Percentiles rank a stretch among this genome's conserved stretches.
Conservation (phyloP, 2,888 invertebrate genomes). For the Abrostola triplasia region DNA sequence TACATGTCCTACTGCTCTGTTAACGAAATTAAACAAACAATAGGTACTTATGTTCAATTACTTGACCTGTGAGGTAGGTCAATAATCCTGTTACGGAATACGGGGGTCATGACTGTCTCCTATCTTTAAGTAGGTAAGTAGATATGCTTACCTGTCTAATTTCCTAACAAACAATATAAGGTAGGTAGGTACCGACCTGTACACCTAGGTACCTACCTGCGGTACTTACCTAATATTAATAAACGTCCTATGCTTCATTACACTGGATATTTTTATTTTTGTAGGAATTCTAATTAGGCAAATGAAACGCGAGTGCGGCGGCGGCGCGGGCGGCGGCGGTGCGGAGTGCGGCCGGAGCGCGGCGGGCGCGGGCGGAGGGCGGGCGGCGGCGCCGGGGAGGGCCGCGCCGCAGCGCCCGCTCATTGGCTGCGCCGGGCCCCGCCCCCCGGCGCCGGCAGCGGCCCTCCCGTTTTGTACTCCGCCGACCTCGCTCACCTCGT, state of each 20-base stretch:
- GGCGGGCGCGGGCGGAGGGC: slow-evolving; percentile 26
- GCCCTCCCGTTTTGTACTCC: slow-evolving; percentile 62
- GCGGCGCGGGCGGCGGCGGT: slow-evolving; percentile 63
- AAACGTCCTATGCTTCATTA: slow-evolving; percentile 63
- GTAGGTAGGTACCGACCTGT: no score
- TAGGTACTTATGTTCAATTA: no score
- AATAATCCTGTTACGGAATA: no score
- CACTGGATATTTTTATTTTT: slow-evolving; percentile 75
- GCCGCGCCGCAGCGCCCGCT: slow-evolving; percentile 37
- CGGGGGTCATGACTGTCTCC: no score
- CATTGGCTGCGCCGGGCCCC: slow-evolving; percentile 72
- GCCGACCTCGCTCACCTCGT: slow-evolving; percentile 55
- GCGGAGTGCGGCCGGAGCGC: slow-evolving; percentile 67
- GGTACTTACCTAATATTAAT: no score
- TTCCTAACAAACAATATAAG: no score
- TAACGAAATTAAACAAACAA: no score
- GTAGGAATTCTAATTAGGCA: slow-evolving; percentile 79
- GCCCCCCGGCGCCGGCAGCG: slow-evolving; percentile 60
- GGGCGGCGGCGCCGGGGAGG: slow-evolving; percentile 51
- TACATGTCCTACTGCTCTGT: no score
- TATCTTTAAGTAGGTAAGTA: no score
- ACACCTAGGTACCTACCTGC: no score
- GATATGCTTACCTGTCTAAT: no score
- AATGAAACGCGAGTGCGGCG: slow-evolving; percentile 76
- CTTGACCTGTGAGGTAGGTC: no score